Evolutionary conservation across 2,113 vertebrate genomes (phyloP), one percentile per base, ranked within the genome.

Genomic region (Glaucomys volans): DNA sequence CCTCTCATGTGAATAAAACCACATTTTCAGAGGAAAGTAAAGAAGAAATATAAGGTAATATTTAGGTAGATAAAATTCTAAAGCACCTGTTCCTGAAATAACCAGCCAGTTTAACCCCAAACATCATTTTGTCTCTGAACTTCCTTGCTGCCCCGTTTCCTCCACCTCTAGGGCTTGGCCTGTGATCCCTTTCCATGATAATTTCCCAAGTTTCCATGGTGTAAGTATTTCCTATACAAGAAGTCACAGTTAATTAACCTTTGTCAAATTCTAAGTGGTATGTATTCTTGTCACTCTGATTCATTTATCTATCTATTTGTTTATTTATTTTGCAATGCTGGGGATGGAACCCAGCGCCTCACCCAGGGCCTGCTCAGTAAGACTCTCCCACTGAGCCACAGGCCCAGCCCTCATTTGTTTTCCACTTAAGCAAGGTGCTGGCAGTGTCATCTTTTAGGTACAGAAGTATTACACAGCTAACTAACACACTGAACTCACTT

Each of bases 1-100:
- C 47, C 37, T 87, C 42, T 81, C 42, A 81, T 32, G 28, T 83
- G 74, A 87, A 40, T 50, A 85, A 89, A 76, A 16, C 52, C 20
- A 14, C 24, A 67, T 77, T n/a, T 89, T 91, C 26, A 40, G 74
- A 71, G 47, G 18, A 12, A 88, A 93, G 42, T 90, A 84, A 81
- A 95, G 59, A 72, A 90, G 35, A 91, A 85, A 93, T 54, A 12
- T 35, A 94, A 93, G n/a, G 35, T 64, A 71, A 18, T 89, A 74
- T 82, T 92, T 94, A 37, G 17, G 0, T 62, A 83, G 71, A 67
- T 79, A 35, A 72, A 66, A 47, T 24, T 66, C 13, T 30, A 32
- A 59, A 75, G 40, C 20, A 16, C 20, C n/a, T 71, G 42, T 42
- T n/a, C 47, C 50, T 59, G 16, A 75, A 85, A 59, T n/a, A 74